phyloP scores from a whole-genome alignment of 2,113 vertebrate species.

The Myrmecobius fasciatus region DNA sequence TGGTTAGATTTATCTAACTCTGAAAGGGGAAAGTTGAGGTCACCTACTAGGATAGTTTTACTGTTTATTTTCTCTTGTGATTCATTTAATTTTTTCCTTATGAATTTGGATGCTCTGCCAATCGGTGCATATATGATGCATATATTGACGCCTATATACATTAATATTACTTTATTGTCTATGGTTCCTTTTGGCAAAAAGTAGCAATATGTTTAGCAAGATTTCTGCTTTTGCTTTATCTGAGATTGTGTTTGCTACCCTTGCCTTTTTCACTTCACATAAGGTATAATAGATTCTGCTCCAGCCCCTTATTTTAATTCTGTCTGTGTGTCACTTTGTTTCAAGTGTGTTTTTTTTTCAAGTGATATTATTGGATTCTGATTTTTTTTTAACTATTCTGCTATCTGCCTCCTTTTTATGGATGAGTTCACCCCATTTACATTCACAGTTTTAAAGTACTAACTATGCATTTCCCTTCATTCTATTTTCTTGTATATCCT shows the following conservation, averaged over 20 bases:
- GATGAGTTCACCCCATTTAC: background rate
- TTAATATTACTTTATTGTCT: background rate
- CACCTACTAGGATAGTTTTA: background rate
- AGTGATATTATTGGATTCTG: background rate
- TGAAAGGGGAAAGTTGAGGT: background rate
- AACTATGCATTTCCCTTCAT: background rate
- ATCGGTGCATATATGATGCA: background rate
- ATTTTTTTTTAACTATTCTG: background rate
- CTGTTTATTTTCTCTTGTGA: background rate
- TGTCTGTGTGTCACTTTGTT: background rate
- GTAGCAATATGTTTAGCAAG: background rate
- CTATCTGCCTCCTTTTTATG: no score
- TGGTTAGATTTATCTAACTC: background rate
- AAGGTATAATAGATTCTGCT: background rate
- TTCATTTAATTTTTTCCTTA: background rate
- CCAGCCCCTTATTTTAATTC: background rate
- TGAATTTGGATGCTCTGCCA: background rate
- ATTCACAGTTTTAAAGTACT: background rate
- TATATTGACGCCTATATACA: no score
- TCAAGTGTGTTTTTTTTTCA: background rate
- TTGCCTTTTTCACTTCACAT: background rate
- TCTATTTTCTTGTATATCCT: background rate
- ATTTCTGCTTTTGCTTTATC: background rate
- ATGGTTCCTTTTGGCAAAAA: background rate
- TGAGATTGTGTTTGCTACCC: background rate